Evolutionary conservation across 2,797 vertebrate genomes (phyloP).

Genomic region (Erpetoichthys calabaricus): DNA sequence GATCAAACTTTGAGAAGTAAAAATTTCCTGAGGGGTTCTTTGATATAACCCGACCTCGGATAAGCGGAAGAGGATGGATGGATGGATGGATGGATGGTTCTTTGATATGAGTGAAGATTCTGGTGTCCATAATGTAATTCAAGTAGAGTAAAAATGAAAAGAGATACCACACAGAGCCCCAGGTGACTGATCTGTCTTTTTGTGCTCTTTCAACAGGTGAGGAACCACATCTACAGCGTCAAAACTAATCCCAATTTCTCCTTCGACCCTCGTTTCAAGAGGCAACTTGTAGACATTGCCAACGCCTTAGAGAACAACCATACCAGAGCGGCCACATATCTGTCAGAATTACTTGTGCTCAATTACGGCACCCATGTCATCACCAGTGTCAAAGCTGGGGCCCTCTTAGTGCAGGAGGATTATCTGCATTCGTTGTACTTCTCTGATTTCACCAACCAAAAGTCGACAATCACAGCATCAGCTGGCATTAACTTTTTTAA

Average conservation of each 20-base stretch:
- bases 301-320: conserved; percentile 75
- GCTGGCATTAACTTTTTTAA: conserved; percentile 57
- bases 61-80: too few species aligned
- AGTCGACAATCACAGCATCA: conserved; percentile 30
- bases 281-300: conserved; percentile 52
- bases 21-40: too few species aligned
- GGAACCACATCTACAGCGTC: conserved; percentile 68
- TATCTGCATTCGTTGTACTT: conserved; percentile 59
- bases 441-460: conserved; percentile 29
- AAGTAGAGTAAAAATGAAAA: too few species aligned
- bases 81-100: too few species aligned
- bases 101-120: too few species aligned
- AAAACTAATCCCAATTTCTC: conserved; percentile 49
- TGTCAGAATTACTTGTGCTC: conserved; percentile 69
- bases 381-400: conserved; percentile 66
- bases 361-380: conserved; percentile 74
- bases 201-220: conserved; percentile 32
- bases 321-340: conserved; percentile 53
- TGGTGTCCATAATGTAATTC: too few species aligned
- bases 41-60: too few species aligned
- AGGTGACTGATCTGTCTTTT: background rate
- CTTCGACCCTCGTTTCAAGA: conserved; percentile 53
- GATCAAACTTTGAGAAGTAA: too few species aligned
- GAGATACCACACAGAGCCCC: too few species aligned
- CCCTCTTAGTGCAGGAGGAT: conserved; percentile 66